A percentile compares a stretch with the other conserved stretches of the same genome.
Conservation (phyloP, 2,888 invertebrate genomes). For the Artemia sp. region DNA sequence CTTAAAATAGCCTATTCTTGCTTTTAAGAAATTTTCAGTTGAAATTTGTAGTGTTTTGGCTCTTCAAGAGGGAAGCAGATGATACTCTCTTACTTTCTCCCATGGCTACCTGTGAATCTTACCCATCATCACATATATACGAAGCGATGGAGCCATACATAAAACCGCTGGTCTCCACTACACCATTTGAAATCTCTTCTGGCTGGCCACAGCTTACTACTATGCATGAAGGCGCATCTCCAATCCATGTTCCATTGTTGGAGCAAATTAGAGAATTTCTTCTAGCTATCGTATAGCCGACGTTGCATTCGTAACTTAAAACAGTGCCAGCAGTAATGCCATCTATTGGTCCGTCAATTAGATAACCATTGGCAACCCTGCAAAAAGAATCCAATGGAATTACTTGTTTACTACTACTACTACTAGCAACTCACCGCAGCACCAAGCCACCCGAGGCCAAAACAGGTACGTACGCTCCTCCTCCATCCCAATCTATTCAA, state of each 20-base stretch:
- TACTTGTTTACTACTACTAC: too few species aligned
- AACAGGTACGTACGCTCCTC: too few species aligned
- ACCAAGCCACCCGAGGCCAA: too few species aligned
- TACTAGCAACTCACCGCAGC: too few species aligned
- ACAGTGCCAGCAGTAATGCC: slow-evolving; percentile 22
- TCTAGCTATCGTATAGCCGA: slow-evolving; percentile 30
- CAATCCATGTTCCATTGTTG: slow-evolving; percentile 25
- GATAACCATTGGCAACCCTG: slow-evolving; percentile 13
- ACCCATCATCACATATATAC: slow-evolving; percentile 10
- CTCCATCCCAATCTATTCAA: too few species aligned
- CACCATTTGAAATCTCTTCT: slow-evolving; percentile 23
- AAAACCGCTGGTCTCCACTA: background rate
- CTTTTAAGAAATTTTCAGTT: too few species aligned
- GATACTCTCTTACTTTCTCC: too few species aligned
- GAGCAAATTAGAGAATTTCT: slow-evolving; percentile 27
- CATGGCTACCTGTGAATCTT: background rate
- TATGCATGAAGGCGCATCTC: slow-evolving; percentile 24
- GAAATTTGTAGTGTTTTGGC: too few species aligned
- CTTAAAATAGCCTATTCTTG: too few species aligned
- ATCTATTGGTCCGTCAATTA: background rate
- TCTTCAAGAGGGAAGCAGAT: too few species aligned
- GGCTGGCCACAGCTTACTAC: slow-evolving; percentile 25
- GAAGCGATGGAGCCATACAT: slow-evolving; percentile 6
- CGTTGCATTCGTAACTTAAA: slow-evolving; percentile 27
- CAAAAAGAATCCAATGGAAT: background rate